Percentiles rank a stretch among this genome's conserved stretches.
Conservation (phyloP, 35 echinoderm and acorn worm species). For the Hemicentrotus pulcherrimus region DNA sequence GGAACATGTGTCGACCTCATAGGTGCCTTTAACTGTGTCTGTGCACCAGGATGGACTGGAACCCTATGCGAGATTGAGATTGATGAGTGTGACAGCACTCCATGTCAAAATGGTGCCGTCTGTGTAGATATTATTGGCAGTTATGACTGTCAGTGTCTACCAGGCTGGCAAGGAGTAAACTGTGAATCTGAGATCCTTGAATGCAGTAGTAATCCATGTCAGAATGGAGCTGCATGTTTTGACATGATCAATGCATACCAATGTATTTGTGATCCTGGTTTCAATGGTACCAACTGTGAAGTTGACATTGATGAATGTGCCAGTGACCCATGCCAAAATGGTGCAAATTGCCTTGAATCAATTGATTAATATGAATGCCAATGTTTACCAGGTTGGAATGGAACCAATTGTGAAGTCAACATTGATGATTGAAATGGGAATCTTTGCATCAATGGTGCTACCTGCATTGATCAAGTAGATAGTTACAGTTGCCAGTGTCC, state of each 20-base stretch:
- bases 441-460: constrained; percentile 74
- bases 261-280: constrained; percentile 45
- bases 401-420: background rate
- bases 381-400: background rate
- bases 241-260: constrained; percentile 32
- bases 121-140: constrained; percentile 41
- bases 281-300: constrained; percentile 26
- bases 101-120: constrained; percentile 54
- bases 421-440: background rate
- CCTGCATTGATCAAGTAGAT: constrained; percentile 61
- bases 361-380: background rate
- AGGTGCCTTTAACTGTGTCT: constrained; percentile 49
- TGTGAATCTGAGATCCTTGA: constrained; percentile 72
- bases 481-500: constrained; percentile 67
- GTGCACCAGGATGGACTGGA: constrained; percentile 57
- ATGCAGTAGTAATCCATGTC: constrained; percentile 56
- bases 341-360: constrained; percentile 29
- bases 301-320: constrained; percentile 44
- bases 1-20: constrained; percentile 49
- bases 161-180: constrained; percentile 52
- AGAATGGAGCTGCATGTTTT: constrained; percentile 28
- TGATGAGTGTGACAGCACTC: constrained; percentile 38
- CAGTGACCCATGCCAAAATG: constrained; percentile 50
- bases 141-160: constrained; percentile 38
- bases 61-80: constrained; percentile 55